A percentile compares a stretch with the other conserved stretches of the same genome.
Evolutionary conservation across 2,888 invertebrate species (phyloP).

Genomic region (Cartodere bifasciata): DNA sequence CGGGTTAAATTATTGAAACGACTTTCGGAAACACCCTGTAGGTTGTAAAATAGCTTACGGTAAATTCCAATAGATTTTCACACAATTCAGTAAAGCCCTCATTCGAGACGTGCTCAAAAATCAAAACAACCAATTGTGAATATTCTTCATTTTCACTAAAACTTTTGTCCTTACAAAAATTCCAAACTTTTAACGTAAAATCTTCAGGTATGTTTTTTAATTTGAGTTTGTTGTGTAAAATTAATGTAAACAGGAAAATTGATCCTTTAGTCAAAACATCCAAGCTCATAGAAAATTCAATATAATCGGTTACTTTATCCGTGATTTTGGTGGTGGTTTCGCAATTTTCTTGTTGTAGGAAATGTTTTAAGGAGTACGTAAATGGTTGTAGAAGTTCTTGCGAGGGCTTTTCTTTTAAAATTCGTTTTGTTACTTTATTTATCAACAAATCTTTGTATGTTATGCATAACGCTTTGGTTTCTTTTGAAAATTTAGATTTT

Average conservation of each 20-base stretch:
- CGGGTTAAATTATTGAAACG: too few relatives aligned
- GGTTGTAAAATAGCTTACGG: too few relatives aligned
- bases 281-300: constrained; percentile 12
- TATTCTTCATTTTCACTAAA: constrained; percentile 20
- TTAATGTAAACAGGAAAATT: constrained; percentile 23
- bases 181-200: constrained; percentile 22
- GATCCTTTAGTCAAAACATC: constrained; percentile 16
- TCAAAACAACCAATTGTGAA: constrained; percentile 24
- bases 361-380: constrained; percentile 17
- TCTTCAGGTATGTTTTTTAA: constrained; percentile 18
- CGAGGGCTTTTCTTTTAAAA: constrained; percentile 15
- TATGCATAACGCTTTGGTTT: constrained; percentile 18
- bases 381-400: constrained; percentile 12
- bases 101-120: constrained; percentile 25
- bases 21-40: too few relatives aligned
- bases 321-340: constrained; percentile 16
- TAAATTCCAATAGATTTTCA: constrained; percentile 22
- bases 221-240: constrained; percentile 25
- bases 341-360: constrained; percentile 16
- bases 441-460: constrained; percentile 18
- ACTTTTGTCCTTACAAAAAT: constrained; percentile 21
- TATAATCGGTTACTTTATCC: constrained; percentile 16
- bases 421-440: constrained; percentile 18
- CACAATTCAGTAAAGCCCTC: constrained; percentile 24
- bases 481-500: constrained; percentile 20